Conservation (phyloP, 1,140 invertebrate genomes). For the Lasaia peninsularis region DNA sequence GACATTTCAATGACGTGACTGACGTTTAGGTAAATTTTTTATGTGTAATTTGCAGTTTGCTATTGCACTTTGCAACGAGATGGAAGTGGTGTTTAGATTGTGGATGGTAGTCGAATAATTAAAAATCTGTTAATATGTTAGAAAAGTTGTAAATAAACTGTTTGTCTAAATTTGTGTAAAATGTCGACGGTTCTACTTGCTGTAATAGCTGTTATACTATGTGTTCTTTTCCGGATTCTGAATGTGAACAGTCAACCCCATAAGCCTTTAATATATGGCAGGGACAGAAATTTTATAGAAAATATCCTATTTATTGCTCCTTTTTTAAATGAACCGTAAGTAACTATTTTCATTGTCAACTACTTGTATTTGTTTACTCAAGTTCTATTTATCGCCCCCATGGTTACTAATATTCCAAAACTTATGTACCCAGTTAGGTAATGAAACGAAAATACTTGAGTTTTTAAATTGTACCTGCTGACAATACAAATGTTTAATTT, state of each 20-base stretch:
- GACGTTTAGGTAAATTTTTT: neutral
- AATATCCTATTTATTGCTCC: conserved; percentile 87
- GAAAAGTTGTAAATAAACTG: conserved; percentile 16
- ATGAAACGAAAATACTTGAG: too few relatives aligned
- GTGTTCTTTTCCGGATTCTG: conserved; percentile 88
- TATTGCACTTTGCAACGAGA: too few relatives aligned
- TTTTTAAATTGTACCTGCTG: too few relatives aligned
- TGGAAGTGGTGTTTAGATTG: neutral
- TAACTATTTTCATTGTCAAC: conserved; percentile 39
- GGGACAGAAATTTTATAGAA: conserved; percentile 85
- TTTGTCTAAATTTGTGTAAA: conserved; percentile 24
- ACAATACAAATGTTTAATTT: too few relatives aligned
- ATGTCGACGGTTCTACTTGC: conserved; percentile 88
- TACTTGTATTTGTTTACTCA: too few relatives aligned
- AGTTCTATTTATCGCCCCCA: too few relatives aligned
- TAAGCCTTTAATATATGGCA: conserved; percentile 85
- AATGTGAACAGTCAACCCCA: conserved; percentile 89
- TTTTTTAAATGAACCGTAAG: conserved; percentile 88
- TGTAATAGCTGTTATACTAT: conserved; percentile 86
- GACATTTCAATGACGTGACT: neutral
- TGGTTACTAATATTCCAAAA: too few relatives aligned
- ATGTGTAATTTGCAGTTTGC: too few relatives aligned
- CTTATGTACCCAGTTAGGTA: too few relatives aligned
- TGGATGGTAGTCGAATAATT: conserved; percentile 7
- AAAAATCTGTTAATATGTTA: neutral